phyloP scores from a whole-genome alignment of 2,797 vertebrate genomes.

The Amphiprion clarkii region DNA sequence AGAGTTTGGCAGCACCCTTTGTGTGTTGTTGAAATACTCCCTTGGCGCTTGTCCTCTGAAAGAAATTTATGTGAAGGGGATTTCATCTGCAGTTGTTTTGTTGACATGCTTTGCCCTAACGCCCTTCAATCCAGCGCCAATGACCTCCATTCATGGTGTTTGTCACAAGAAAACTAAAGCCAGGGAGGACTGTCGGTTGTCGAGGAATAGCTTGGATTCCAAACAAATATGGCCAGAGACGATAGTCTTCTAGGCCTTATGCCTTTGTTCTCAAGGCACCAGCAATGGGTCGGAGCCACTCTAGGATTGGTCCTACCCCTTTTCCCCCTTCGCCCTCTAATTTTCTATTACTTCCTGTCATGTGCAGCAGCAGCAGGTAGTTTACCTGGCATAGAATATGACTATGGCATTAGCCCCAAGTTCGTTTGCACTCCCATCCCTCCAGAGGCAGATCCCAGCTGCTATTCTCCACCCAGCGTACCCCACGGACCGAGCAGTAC shows the following conservation, averaged over 20 bases:
- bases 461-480: constrained; percentile 75
- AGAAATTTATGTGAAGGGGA: constrained; percentile 21
- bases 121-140: constrained; percentile 33
- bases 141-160: constrained; percentile 69
- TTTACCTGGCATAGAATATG: constrained; percentile 77
- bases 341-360: constrained; percentile 75
- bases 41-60: neutral
- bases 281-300: constrained; percentile 41
- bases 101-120: constrained; percentile 60
- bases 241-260: constrained; percentile 59
- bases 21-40: constrained; percentile 10
- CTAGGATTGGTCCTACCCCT: constrained; percentile 45
- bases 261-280: constrained; percentile 47
- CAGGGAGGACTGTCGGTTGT: constrained; percentile 39
- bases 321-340: constrained; percentile 61
- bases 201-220: constrained; percentile 41
- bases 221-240: constrained; percentile 75
- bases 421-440: constrained; percentile 89
- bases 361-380: constrained; percentile 62
- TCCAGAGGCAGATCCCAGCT: constrained; percentile 86
- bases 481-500: constrained; percentile 70
- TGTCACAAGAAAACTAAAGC: constrained; percentile 53
- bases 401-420: constrained; percentile 85
- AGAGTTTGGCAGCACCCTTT: constrained; percentile 5
- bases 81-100: constrained; percentile 11